Evolutionary conservation across 1,140 invertebrate species (phyloP).

Genomic region (Drosophila tristis): DNA sequence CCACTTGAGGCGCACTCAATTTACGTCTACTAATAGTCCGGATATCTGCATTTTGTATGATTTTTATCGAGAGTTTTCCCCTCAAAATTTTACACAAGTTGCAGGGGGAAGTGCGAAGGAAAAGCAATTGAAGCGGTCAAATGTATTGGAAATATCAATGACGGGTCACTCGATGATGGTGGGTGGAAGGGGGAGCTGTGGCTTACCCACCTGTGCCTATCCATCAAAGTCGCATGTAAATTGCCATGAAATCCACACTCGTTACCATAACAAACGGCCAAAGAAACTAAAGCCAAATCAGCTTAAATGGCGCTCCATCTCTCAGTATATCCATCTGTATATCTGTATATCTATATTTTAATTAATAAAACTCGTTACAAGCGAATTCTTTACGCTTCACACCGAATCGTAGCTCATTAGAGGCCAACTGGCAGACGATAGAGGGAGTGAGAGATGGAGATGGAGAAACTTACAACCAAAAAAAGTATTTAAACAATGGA

Average conservation of each 20-base stretch:
- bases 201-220: conserved; percentile 35
- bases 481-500: conserved; percentile 19
- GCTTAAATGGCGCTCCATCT: conserved; percentile 42
- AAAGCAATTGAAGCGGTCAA: conserved; percentile 26
- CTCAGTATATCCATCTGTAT: background rate
- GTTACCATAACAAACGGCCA: conserved; percentile 34
- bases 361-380: conserved; percentile 73
- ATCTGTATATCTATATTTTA: conserved; percentile 37
- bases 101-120: conserved; percentile 2
- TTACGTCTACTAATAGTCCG: conserved; percentile 74
- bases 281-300: conserved; percentile 25
- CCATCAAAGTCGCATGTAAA: conserved; percentile 29
- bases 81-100: conserved; percentile 50
- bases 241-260: conserved; percentile 40
- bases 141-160: conserved; percentile 50
- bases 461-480: background rate
- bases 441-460: background rate
- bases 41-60: conserved; percentile 59
- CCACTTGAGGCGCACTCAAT: conserved; percentile 58
- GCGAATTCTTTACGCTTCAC: conserved; percentile 39
- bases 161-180: conserved; percentile 21
- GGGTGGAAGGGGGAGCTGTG: background rate
- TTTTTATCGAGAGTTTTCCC: conserved; percentile 52
- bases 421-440: conserved; percentile 19
- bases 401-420: conserved; percentile 55